phyloP scores from a whole-genome alignment of 2,797 vertebrate species.

The Cottoperca gobio region DNA sequence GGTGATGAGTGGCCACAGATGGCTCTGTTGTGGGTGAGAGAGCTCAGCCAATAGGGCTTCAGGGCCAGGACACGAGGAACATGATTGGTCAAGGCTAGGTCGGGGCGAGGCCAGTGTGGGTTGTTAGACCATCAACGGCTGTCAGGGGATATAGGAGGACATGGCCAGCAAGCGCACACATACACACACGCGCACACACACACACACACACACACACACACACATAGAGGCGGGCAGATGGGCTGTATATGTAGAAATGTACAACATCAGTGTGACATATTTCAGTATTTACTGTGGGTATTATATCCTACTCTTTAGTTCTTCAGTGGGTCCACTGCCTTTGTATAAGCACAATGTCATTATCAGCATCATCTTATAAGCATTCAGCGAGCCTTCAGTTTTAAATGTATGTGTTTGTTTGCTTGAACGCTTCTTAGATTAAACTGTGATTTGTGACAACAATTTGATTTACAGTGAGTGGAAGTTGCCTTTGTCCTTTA shows the following conservation, averaged over 20 bases:
- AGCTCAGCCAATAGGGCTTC: constrained; percentile 70
- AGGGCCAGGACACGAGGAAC: constrained; percentile 51
- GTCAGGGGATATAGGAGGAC: constrained; percentile 49
- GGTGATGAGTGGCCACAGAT: constrained; percentile 76
- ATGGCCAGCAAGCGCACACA: constrained; percentile 4
- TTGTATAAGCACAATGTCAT: constrained; percentile 14
- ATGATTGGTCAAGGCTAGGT: constrained; percentile 71
- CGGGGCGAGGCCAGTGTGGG: constrained; percentile 60
- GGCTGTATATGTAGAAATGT: constrained; percentile 20
- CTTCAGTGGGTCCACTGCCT: neutral
- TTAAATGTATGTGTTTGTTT: constrained; percentile 6
- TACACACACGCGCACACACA: constrained; percentile 3
- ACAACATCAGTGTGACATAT: constrained; percentile 14
- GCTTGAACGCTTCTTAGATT: neutral
- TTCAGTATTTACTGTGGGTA: no score
- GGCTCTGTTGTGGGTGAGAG: constrained; percentile 73
- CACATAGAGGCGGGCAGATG: constrained; percentile 27
- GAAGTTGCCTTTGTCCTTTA: neutral
- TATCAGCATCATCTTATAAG: neutral
- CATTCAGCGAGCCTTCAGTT: neutral
- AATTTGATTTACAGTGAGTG: neutral
- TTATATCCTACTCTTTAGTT: neutral
- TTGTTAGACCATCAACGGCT: constrained; percentile 59
- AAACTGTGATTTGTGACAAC: constrained; percentile 18
- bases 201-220: constrained; percentile 6